Base-by-base conservation (phyloP, 1,140 invertebrate species). In the Rhizoglyphus robini region DNA sequence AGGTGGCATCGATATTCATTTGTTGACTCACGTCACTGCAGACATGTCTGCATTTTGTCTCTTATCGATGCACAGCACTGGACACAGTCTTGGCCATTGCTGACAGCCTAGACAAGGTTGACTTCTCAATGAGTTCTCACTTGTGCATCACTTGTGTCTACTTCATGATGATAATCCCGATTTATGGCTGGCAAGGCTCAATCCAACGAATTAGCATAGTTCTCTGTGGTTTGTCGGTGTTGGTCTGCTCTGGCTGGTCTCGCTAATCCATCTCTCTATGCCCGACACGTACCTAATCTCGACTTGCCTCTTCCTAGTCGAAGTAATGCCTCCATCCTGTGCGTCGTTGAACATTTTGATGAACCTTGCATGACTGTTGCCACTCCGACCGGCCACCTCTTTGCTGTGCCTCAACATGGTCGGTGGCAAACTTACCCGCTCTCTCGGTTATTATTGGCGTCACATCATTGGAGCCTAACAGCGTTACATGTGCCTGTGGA, bases 271-370 rank as follows among this genome's bases (percentile, higher is more conserved):
- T 54, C 51, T 54, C 8, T 5, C 51, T 54, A 54, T 54, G 51
- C 51, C 5, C 51, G 8, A 54, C 51, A 54, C 51, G 51, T 54
- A 54, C 51, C 51, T 54, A 54, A 54, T 54, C 51, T 23, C 23
- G 41, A 23, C 41, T 46, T 46, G 41, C 41, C 41, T 46, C 23
- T 46, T 46, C 23, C 41, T 46, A 23, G 23, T 15, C 41, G 15
- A 46, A 46, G 15, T 54, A 32, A 54, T 20, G 51, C 8, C 23
- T 25, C 51, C 5, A n/a, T n/a, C n/a, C 20, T 25, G 51, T 54
- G 51, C 51, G 51, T 54, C 20, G 51, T 54, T 54, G 20, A 32
- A 25, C 8, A 54, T 54, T 54, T 54, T 54, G 51, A 54, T 54
- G 51, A 54, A 54, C 51, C 51, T 27, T 8, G 8, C 23, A 23